Percentiles rank a stretch among this genome's conserved stretches.
phyloP scores from a whole-genome alignment of 2,888 invertebrate species.

The Sicus ferrugineus region DNA sequence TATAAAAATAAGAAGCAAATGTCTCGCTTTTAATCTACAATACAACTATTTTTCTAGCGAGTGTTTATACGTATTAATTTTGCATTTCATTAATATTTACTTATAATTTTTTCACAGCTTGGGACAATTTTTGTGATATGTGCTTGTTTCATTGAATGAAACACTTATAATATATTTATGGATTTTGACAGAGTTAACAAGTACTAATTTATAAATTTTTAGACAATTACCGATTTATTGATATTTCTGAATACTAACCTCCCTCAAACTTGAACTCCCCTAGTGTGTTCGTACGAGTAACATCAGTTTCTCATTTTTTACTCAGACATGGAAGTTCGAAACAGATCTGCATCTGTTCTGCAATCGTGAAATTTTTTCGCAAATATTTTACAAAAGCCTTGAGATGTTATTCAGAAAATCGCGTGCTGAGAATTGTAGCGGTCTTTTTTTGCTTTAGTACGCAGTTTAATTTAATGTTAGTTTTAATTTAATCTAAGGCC shows the following conservation, averaged over 20 bases:
- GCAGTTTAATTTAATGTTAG: slow-evolving; percentile 8
- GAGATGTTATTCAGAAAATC: too few species aligned
- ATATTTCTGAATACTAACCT: neutral
- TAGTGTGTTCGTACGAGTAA: neutral
- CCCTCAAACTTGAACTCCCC: neutral
- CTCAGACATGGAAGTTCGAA: neutral
- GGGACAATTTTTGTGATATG: neutral
- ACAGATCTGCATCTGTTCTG: slow-evolving; percentile 1
- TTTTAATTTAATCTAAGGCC: slow-evolving; percentile 27
- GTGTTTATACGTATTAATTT: neutral
- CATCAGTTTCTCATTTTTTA: neutral
- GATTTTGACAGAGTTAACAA: slow-evolving; percentile 32
- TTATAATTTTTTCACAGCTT: too few species aligned
- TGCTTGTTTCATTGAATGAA: neutral
- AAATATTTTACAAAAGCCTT: neutral
- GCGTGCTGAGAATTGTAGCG: neutral
- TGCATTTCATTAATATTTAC: too few species aligned
- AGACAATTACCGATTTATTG: neutral
- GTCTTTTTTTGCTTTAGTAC: neutral
- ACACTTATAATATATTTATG: slow-evolving; percentile 16
- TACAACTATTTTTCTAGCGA: slow-evolving; percentile 15
- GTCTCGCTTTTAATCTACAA: slow-evolving; percentile 14
- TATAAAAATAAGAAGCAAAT: neutral
- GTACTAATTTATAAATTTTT: slow-evolving; percentile 16
- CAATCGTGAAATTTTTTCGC: neutral